Evolutionary conservation across 2,113 vertebrate species (phyloP), one percentile per base, ranked within the genome.

Genomic region (Eudyptes chrysolophus): DNA sequence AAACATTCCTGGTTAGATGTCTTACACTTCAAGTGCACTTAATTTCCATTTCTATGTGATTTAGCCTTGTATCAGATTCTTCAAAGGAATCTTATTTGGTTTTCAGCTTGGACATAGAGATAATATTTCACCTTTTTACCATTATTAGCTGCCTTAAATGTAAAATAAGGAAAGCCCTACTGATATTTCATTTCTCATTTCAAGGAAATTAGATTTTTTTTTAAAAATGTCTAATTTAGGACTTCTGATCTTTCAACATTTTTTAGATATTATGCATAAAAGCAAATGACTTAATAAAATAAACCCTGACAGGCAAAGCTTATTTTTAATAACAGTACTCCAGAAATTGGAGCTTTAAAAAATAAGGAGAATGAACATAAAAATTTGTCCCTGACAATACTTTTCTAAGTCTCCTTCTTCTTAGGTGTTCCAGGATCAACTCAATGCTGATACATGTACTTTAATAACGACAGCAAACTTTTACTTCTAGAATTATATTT

Each of bases 11-110:
- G 24, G n/a, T 52, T 85, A 76, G 55, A 68, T 42, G 32, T 70
- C 20, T 75, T 38, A 60, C 44, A 38, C 61, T 93, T 90, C 49
- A 85, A 88, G 44, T 38, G 60, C 57, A 21, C 6, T 26, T 92
- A 55, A 82, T 92, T 96, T 93, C 38, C n/a, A 68, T 90, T 92
- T 95, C n/a, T 79, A 64, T 38, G 18, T 92, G n/a, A 51, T 90
- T 87, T 92, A 93, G 66, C 44, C 26, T 85, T 85, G 26, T 18
- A 85, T 60, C 32, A 57, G 15, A 36, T 51, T 96, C 75, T 92
- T 93, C 49, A 85, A 71, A 93, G 32, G 34, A 75, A 40, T 44
- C 32, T n/a, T 58, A 34, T 10, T 58, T 82, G 12, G 8, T 52
- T 93, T 91, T 76, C 26, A 21, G 7, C 29, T 81, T 91, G 19